Conservation (phyloP, 2,113 vertebrate genomes). For the Cyanoramphus novaezelandiae region DNA sequence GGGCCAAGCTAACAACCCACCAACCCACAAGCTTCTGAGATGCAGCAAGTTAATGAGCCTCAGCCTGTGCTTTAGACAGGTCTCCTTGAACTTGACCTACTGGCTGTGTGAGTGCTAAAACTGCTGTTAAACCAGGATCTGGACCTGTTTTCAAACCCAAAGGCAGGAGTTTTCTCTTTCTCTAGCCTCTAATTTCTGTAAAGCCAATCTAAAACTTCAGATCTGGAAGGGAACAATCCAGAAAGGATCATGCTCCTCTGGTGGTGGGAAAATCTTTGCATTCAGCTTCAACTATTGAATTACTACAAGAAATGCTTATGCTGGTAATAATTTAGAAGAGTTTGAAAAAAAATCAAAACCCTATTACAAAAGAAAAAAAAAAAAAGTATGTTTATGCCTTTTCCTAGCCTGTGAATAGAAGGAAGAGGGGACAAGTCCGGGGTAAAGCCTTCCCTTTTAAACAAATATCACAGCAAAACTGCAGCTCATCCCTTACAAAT, state of each 20-base stretch:
- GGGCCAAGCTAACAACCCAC: background rate
- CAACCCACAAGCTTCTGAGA: background rate
- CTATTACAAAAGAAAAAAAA: background rate
- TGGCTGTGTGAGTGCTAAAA: background rate
- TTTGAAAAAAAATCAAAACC: background rate
- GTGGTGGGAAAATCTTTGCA: background rate
- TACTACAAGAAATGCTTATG: background rate
- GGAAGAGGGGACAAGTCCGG: background rate
- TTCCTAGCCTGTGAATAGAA: background rate
- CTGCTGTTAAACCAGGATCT: background rate
- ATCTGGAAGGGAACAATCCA: background rate
- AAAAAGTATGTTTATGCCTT: background rate
- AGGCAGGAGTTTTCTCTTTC: background rate
- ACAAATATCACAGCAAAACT: background rate
- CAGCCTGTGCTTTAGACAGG: background rate
- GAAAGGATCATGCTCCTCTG: background rate
- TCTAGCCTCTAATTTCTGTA: background rate
- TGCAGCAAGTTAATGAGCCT: background rate
- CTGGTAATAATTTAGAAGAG: background rate
- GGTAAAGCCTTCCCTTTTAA: background rate
- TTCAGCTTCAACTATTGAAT: background rate
- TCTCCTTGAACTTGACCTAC: conserved; percentile 12
- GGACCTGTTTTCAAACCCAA: background rate
- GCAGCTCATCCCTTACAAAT: background rate
- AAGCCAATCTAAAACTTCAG: background rate